A percentile compares a stretch with the other conserved stretches of the same genome.
Conservation (phyloP, 2,888 invertebrate species). For the Blastobasis lacticolella region DNA sequence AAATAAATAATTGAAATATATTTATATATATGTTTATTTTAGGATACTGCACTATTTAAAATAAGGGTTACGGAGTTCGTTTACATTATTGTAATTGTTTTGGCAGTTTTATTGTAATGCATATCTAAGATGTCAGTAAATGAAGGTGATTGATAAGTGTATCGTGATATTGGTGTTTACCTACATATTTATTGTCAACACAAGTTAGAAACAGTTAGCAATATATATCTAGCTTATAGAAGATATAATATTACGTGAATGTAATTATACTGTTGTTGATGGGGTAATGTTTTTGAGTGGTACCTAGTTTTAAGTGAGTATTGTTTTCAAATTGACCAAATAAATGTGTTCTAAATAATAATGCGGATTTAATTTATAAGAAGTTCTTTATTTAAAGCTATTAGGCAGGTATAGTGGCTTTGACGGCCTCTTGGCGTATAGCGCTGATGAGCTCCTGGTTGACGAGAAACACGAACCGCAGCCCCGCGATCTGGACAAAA, state of each 20-base stretch:
- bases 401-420: slow-evolving; percentile 77
- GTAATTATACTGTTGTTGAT: slow-evolving; percentile 32
- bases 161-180: slow-evolving; percentile 42
- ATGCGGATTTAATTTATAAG: slow-evolving; percentile 21
- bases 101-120: slow-evolving; percentile 50
- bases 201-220: too few relatives aligned
- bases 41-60: slow-evolving; percentile 43
- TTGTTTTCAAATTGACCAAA: slow-evolving; percentile 69
- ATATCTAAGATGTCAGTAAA: slow-evolving; percentile 63
- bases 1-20: slow-evolving; percentile 23
- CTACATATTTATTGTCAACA: too few relatives aligned
- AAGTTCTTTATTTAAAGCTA: slow-evolving; percentile 16
- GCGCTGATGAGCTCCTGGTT: slow-evolving; percentile 93
- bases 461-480: slow-evolving; percentile 93
- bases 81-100: slow-evolving; percentile 31
- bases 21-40: too few relatives aligned
- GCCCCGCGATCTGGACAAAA: slow-evolving; percentile 82
- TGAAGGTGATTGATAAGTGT: slow-evolving; percentile 58
- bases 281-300: slow-evolving; percentile 58
- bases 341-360: slow-evolving; percentile 72
- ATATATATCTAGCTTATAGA: slow-evolving; percentile 11
- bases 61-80: slow-evolving; percentile 62
- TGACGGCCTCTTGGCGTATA: slow-evolving; percentile 90
- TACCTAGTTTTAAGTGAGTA: slow-evolving; percentile 51
- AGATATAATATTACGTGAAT: slow-evolving; percentile 7